phyloP scores from a whole-genome alignment of 2,888 invertebrate genomes.

The Ophioninae sp. region DNA sequence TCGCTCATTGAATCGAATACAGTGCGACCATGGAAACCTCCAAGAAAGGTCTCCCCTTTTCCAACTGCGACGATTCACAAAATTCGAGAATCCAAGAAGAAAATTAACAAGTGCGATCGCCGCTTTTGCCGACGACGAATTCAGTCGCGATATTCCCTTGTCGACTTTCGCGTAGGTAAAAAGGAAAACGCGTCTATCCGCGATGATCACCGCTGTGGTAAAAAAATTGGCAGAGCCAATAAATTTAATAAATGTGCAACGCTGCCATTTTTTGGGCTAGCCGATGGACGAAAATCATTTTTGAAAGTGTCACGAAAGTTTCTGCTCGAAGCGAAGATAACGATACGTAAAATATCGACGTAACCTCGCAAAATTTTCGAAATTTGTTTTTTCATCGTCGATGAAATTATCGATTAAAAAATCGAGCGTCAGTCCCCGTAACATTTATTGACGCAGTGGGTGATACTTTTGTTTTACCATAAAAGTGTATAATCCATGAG shows the following conservation, averaged over 20 bases:
- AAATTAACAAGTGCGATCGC: not conserved
- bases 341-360: no score
- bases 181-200: not conserved
- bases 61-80: not conserved
- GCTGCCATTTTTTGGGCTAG: not conserved
- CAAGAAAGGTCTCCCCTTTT: not conserved
- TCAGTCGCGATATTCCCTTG: not conserved
- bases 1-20: not conserved
- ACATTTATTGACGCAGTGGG: no score
- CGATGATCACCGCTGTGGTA: not conserved
- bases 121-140: conserved; percentile 30
- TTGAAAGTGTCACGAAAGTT: not conserved
- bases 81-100: not conserved
- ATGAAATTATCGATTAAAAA: no score
- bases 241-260: no score
- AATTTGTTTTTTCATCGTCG: no score
- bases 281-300: not conserved
- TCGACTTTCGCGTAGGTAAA: not conserved
- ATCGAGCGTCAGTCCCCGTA: no score
- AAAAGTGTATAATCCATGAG: no score
- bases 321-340: not conserved
- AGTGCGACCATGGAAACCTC: not conserved
- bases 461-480: no score
- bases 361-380: no score
- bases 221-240: not conserved